A percentile compares a stretch with the other conserved stretches of the same genome.
Conservation (phyloP, 2,797 vertebrate genomes). For the Melanogrammus aeglefinus region DNA sequence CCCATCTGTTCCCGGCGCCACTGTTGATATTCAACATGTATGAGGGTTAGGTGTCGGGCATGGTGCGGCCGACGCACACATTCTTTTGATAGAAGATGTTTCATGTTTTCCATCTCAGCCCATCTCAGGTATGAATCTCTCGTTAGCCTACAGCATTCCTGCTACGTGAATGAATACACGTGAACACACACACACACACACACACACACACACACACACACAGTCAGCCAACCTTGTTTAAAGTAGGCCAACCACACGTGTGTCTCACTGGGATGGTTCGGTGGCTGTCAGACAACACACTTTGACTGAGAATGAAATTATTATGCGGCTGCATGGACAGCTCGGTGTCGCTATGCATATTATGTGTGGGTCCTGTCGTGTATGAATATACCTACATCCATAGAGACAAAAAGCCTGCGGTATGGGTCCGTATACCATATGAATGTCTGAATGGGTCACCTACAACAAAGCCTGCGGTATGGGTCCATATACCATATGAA, state of each 20-base stretch:
- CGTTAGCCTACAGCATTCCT: too few species aligned
- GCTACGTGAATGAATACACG: too few species aligned
- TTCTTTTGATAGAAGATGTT: not conserved
- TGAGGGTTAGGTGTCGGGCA: not conserved
- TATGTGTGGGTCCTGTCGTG: not conserved
- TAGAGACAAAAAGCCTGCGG: conserved; percentile 31
- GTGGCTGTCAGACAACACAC: conserved; percentile 41
- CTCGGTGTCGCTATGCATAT: not conserved
- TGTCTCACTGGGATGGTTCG: conserved; percentile 31
- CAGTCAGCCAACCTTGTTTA: conserved; percentile 44
- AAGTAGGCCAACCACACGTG: conserved; percentile 46
- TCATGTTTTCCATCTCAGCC: not conserved
- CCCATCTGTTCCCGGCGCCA: too few species aligned
- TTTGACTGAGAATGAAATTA: conserved; percentile 17
- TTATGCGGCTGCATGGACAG: not conserved
- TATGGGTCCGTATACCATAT: not conserved
- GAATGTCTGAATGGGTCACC: too few species aligned
- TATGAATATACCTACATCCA: conserved; percentile 24
- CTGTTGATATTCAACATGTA: too few species aligned
- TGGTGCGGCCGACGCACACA: not conserved
- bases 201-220: conserved; percentile 2
- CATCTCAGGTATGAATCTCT: conserved; percentile 2
- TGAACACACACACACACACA: conserved; percentile 11
- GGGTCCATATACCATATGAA: not conserved
- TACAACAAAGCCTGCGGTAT: conserved; percentile 13